phyloP scores from a whole-genome alignment of 2,797 vertebrate genomes.

The Helarctos malayanus region DNA sequence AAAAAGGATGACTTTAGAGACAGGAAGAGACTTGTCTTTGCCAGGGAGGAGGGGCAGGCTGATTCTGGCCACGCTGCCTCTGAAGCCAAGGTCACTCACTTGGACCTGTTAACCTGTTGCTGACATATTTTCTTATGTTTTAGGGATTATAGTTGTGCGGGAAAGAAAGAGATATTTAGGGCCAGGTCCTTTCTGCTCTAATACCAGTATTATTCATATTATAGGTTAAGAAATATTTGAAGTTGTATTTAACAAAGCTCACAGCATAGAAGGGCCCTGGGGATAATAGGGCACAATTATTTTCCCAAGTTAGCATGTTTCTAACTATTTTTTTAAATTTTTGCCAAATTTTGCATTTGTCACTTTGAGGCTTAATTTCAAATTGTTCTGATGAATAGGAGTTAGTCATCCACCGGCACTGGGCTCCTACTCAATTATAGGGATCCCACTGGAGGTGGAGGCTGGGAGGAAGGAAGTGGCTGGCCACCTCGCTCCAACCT shows the following conservation, averaged over 20 bases:
- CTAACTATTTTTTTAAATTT: neutral
- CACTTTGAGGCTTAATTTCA: neutral
- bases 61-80: neutral
- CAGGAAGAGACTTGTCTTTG: neutral
- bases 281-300: neutral
- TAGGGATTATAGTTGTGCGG: too few relatives aligned
- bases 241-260: neutral
- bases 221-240: neutral
- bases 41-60: rapidly evolving
- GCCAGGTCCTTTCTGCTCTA: neutral
- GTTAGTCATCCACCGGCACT: neutral
- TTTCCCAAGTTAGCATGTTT: neutral
- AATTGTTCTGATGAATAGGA: neutral
- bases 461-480: neutral
- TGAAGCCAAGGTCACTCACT: neutral
- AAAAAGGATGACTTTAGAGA: neutral
- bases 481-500: neutral
- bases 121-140: neutral
- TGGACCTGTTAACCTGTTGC: neutral
- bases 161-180: neutral
- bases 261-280: neutral
- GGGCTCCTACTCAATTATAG: neutral
- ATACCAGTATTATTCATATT: neutral
- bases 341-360: neutral
- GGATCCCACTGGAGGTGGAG: neutral